A percentile compares a stretch with the other conserved stretches of the same genome.
These are phyloP conservation scores for Heliconius ismenius DNA, from an alignment of 2,888 invertebrate species.

Conservation along the genomic window DNA sequence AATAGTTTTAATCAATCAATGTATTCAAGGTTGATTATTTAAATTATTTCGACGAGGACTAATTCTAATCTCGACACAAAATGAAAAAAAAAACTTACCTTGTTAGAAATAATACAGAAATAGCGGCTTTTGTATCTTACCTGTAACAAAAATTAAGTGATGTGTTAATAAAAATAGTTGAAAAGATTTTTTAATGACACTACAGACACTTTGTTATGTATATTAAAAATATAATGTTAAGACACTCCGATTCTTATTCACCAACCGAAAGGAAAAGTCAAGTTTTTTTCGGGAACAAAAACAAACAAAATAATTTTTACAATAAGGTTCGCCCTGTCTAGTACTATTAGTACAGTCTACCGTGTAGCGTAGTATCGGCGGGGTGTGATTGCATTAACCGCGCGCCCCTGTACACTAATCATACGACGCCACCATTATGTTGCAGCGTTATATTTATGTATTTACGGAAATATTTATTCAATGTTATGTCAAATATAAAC, in stretches of 20 bases:
- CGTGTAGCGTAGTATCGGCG: conserved; percentile 36
- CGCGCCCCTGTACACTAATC: conserved; percentile 46
- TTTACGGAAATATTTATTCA: background rate
- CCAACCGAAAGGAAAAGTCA: no score
- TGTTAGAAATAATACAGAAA: background rate
- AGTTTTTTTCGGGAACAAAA: background rate
- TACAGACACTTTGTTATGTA: background rate
- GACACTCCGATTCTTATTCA: no score
- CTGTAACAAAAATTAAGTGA: conserved; percentile 38
- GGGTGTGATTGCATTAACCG: conserved; percentile 50
- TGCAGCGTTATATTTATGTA: background rate
- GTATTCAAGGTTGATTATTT: background rate
- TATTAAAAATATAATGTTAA: no score
- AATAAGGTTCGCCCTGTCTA: background rate
- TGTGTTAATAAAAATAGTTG: background rate
- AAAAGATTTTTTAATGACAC: background rate
- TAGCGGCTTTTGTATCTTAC: conserved; percentile 38
- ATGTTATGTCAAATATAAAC: background rate
- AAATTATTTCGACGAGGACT: background rate
- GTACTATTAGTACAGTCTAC: background rate
- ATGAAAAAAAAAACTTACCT: background rate
- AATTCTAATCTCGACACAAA: background rate
- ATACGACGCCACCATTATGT: conserved; percentile 39
- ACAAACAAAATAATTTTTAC: background rate
- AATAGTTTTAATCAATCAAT: no score